phyloP scores from a whole-genome alignment of 1,140 invertebrate species.

The Orussus abietinus region DNA sequence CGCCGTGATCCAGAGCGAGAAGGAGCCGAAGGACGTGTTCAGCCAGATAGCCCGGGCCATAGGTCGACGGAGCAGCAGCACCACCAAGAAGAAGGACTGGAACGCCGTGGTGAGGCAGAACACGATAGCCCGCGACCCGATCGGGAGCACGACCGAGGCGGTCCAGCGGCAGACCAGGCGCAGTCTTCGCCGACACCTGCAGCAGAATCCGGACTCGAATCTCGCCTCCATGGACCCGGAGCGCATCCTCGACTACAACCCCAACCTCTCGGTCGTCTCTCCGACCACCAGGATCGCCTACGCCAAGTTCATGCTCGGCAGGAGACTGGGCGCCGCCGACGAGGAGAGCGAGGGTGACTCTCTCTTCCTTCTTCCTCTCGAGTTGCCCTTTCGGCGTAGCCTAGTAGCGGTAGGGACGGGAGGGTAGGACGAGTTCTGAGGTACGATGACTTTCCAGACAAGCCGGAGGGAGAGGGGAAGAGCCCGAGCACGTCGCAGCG shows the following conservation, averaged over 20 bases:
- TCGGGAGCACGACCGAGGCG: slow-evolving; percentile 69
- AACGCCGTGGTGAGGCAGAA: slow-evolving; percentile 74
- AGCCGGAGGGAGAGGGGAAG: not conserved
- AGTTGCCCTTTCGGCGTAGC: not conserved
- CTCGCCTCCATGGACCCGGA: slow-evolving; percentile 63
- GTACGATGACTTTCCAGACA: not conserved
- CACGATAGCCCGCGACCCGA: slow-evolving; percentile 67
- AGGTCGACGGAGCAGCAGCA: slow-evolving; percentile 58
- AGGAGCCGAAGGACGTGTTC: slow-evolving; percentile 73
- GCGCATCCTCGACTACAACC: slow-evolving; percentile 74
- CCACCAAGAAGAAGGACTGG: slow-evolving; percentile 75
- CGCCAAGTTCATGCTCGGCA: slow-evolving; percentile 78
- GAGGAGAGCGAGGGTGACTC: slow-evolving; percentile 6
- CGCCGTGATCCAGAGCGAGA: slow-evolving; percentile 64
- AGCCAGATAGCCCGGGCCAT: slow-evolving; percentile 75
- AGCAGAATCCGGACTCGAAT: slow-evolving; percentile 58
- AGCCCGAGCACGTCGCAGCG: slow-evolving; percentile 10
- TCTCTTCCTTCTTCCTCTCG: not conserved
- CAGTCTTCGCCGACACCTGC: slow-evolving; percentile 64
- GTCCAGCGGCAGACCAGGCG: slow-evolving; percentile 61
- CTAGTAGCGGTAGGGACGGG: not conserved
- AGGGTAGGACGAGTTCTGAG: not conserved
- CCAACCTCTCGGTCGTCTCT: slow-evolving; percentile 68
- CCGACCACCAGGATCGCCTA: slow-evolving; percentile 75
- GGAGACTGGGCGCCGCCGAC: slow-evolving; percentile 29